These are phyloP conservation scores for Chironomus tepperi DNA, from an alignment of 1,140 invertebrate species.

Conservation along the genomic window DNA sequence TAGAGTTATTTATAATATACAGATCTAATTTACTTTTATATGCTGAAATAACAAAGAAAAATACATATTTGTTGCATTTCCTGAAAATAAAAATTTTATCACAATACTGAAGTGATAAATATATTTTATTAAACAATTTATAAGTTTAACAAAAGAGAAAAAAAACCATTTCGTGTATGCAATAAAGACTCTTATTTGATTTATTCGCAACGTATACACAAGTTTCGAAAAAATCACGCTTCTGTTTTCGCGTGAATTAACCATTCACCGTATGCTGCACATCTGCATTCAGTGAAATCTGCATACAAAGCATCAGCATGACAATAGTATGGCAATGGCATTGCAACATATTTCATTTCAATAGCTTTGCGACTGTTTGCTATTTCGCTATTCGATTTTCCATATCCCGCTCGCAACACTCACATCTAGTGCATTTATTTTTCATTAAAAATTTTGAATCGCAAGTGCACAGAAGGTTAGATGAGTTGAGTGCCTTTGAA, in stretches of 20 bases:
- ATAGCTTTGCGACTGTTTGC: slow-evolving; percentile 11
- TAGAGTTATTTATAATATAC: too few relatives aligned
- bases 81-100: neutral
- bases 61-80: neutral
- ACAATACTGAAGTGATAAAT: neutral
- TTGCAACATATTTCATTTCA: neutral
- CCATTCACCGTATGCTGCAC: neutral
- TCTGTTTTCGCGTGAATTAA: slow-evolving; percentile 5
- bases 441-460: slow-evolving; percentile 1
- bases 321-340: neutral
- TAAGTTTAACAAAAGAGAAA: neutral
- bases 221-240: neutral
- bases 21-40: too few relatives aligned
- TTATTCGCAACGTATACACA: neutral
- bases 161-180: neutral
- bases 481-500: neutral
- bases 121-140: neutral
- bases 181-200: neutral
- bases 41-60: too few relatives aligned
- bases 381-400: neutral
- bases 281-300: neutral
- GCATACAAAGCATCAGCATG: slow-evolving; percentile 4
- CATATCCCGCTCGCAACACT: neutral
- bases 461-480: neutral
- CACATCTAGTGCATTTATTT: slow-evolving; percentile 4